Percentiles rank a stretch among this genome's conserved stretches.
These are phyloP conservation scores for Drosophila anceps DNA, from an alignment of 2,888 invertebrate species.

Conservation along the genomic window DNA sequence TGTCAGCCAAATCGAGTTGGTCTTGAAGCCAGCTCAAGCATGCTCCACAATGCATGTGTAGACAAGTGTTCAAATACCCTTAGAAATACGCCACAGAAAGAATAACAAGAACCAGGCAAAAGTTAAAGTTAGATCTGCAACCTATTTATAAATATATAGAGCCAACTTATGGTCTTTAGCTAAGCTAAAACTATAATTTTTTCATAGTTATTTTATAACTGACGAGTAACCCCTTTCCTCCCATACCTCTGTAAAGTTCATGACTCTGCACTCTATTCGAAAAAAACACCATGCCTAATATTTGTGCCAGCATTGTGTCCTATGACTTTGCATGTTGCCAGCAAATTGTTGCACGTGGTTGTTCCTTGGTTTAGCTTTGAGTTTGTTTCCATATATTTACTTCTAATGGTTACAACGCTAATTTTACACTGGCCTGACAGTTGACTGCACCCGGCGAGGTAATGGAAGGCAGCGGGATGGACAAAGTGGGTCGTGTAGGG, in stretches of 20 bases:
- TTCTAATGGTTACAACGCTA: slow-evolving; percentile 66
- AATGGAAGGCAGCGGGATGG: too few species aligned
- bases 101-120: neutral
- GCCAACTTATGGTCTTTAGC: too few species aligned
- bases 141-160: neutral
- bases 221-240: neutral
- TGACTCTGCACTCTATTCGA: slow-evolving; percentile 18
- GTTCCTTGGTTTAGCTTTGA: slow-evolving; percentile 39
- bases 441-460: slow-evolving; percentile 52
- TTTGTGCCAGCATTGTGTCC: slow-evolving; percentile 45
- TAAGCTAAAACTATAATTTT: neutral
- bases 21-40: slow-evolving; percentile 8
- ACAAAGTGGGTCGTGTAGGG: neutral
- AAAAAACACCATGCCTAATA: slow-evolving; percentile 25
- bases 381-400: slow-evolving; percentile 44
- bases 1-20: slow-evolving; percentile 25
- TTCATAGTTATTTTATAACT: neutral
- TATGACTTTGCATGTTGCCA: slow-evolving; percentile 65
- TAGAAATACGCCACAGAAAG: neutral
- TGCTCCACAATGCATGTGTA: neutral
- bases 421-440: slow-evolving; percentile 72
- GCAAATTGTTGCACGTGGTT: slow-evolving; percentile 66
- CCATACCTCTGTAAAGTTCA: slow-evolving; percentile 2
- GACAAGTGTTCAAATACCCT: neutral
- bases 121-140: too few species aligned